Base-by-base conservation (phyloP, 2,888 invertebrate genomes). In the Zygaena filipendulae region DNA sequence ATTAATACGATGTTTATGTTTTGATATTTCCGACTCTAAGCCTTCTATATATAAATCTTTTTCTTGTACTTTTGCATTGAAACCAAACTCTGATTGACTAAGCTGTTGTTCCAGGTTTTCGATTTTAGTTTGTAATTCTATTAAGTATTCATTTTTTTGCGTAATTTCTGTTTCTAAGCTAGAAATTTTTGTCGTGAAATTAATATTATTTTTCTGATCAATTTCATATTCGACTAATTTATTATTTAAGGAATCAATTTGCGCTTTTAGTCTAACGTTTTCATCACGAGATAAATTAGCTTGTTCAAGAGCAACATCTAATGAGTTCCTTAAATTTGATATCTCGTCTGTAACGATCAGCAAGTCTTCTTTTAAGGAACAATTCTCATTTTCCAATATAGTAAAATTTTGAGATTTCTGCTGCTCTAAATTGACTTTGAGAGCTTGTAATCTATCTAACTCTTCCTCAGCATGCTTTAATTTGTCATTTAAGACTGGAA, bases 11-110 rank as follows among this genome's bases (percentile, higher is more conserved):
- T 82, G 82, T 43, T 85, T 86, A 30, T 86, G 84, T 45, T 85
- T 84, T 2, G 58, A 66, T 26, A 88, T 77, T 47, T 90, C 90
- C 13, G 77, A 61, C 57, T 91, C 88, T 32, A 90, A 67, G 20
- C 83, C 86, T 59, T 91, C 91, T 30, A 90, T 87, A 36, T 87
- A 87, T 25, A 87, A 77, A 51, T 90, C 87, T 35, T 88, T 77
- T 57, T 91, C 90, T 52, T 88, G 87, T 7, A 91, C 58, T 62
- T 90, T 91, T 2, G 87, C 87, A 36, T 87, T 83, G 27, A 83
- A 69, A 3, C 82, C 82, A 50, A 59, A 70, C 39, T 64, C 62
- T 21, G 64, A 50, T 51, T 72, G 79, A 38, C 47, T 62, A 31
- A 70, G 52, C 40, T 60, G 59, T 47, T 67, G 59, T 35, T 66